Base-by-base conservation (phyloP, 2,797 vertebrate species). In the Nannoperca australis region DNA sequence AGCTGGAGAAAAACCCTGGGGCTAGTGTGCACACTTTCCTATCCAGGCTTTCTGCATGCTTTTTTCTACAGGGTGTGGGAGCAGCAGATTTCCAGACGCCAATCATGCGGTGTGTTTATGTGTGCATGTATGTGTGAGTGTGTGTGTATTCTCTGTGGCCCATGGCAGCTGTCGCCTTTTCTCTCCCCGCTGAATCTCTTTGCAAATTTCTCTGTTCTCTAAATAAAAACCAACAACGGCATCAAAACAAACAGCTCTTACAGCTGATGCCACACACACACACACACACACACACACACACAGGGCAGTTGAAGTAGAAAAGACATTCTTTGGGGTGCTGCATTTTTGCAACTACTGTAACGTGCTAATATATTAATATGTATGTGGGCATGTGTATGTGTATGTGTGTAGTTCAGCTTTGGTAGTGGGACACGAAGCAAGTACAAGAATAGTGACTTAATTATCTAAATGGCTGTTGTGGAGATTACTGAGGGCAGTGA, bases 361-460 rank as follows among this genome's bases (percentile, higher is more conserved):
- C 3, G 58, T 61, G 44, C 42, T 56, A 27, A 42, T 66, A 36
- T 42, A 65, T 68, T 47, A 62, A 47, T 27, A 61, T 32, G 45
- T 2, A 53, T 65, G 62, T 34, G 61, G 50, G 42, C 14, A 12
- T 53, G 34, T 40, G 11, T 27, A 22, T 32, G 58, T 18, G 64
- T 45, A n/a, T 45, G 24, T 59, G 65, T 14, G 71, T 34, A 49
- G 71, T 51, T 66, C 45, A n/a, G 70, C 69, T 71, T 71, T 36
- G 65, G 66, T 69, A 56, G 63, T 2, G 18, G 69, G 67, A 83
- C 79, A 62, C 2, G 51, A 66, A 54, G 70, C 73, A 76, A 89
- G 75, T 63, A 76, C 77, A 90, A 91, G 85, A 90, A 90, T 84
- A 89, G 91, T 88, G 89, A 92, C 90, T 93, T 92, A 90, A 94